Base-by-base conservation (phyloP, 2,888 invertebrate species). In the Lasioglossum leucozonium region DNA sequence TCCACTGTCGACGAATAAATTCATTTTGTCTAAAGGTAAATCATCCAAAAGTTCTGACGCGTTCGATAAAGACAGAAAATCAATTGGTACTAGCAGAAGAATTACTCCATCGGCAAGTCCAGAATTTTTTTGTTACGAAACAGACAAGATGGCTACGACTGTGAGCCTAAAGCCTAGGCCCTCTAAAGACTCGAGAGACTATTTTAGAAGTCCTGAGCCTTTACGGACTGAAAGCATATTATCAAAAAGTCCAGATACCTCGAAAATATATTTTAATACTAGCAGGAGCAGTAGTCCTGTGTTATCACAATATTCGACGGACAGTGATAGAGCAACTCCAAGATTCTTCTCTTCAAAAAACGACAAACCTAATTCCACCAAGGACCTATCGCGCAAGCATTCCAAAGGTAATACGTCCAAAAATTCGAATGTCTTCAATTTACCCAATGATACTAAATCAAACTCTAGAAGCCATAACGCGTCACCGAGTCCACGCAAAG, bases 71-170 rank as follows among this genome's bases (percentile, higher is more conserved):
- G 5, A 58, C 13, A 26, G 1, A 58, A 58, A 26, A 58, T 30
- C 58, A 26, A 13, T 51, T 51, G 4, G 22, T n/a, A 6, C n/a
- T 58, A 58, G 4, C n/a, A 58, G 26, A 30, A 26, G 58, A 58
- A 58, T 0, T 58, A 58, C 58, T 26, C 58, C 58, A 26, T 30
- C 58, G 5, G 34, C 6, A 13, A 82, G 55, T 18, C 77, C 85
- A 0, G 77, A 71, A 22, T 80, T 73, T 44, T 80, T 72, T 42
- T 71, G 82, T 58, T 62, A 65, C 77, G 78, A 78, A 62, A 73
- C 84, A 10, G 77, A 71, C 4, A 81, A 72, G 42, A 77, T 73
- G 0, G 82, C 72, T 13, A 82, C 75, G 3, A 85, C 73, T 0
- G 44, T 79, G n/a, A 83, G 51, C 30, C 42, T 73, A 4, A 47